A percentile compares a stretch with the other conserved stretches of the same genome.
phyloP scores from a whole-genome alignment of 2,113 vertebrate genomes.

The Zosterops lateralis region DNA sequence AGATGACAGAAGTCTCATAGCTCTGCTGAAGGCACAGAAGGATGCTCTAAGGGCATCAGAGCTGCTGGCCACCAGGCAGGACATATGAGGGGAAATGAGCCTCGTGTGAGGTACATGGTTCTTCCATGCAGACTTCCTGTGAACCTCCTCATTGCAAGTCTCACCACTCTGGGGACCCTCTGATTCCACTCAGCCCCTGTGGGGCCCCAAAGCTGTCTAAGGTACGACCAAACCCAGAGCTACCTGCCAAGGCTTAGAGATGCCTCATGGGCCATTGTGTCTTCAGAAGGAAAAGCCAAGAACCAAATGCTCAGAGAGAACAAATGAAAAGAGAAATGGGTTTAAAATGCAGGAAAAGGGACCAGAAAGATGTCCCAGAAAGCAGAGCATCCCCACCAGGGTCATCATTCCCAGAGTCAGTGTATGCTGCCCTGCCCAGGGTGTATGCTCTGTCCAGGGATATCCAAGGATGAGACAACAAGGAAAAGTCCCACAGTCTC shows the following conservation, averaged over 20 bases:
- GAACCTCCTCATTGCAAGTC: not conserved
- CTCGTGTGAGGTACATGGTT: rapidly evolving
- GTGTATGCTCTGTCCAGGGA: not conserved
- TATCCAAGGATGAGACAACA: not conserved
- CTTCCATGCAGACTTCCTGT: not conserved
- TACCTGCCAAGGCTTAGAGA: not conserved
- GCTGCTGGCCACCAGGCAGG: not conserved
- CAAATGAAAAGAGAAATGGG: not conserved
- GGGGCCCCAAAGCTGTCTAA: not conserved
- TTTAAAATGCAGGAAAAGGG: not conserved
- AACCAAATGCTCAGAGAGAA: not conserved
- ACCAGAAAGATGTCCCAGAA: not conserved
- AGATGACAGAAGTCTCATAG: not conserved
- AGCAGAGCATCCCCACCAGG: not conserved
- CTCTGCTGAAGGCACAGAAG: not conserved
- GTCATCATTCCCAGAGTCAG: not conserved
- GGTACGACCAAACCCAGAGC: not conserved
- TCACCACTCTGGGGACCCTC: not conserved
- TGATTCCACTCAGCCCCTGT: not conserved
- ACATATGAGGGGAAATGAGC: not conserved
- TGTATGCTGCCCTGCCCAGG: not conserved
- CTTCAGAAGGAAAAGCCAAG: not conserved
- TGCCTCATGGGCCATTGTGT: not conserved
- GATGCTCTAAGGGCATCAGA: not conserved
- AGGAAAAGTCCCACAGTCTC: not conserved